A percentile compares a stretch with the other conserved stretches of the same genome.
Evolutionary conservation across 2,888 invertebrate genomes (phyloP).

Genomic region (Anoncus sp.): DNA sequence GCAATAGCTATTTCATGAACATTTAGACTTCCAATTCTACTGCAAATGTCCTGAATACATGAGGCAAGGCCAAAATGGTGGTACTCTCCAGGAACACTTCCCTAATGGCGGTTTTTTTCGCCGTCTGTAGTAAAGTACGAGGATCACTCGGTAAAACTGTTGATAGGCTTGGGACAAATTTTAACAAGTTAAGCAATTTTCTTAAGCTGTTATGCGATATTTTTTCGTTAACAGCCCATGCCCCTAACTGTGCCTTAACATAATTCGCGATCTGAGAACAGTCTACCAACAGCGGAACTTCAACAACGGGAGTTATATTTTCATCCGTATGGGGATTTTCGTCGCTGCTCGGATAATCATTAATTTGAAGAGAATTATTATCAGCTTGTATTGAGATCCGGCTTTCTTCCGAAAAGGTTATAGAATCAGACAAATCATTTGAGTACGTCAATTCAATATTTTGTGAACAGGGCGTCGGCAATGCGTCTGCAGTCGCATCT

Average conservation of each 20-base stretch:
- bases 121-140: constrained; percentile 53
- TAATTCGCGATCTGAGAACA: constrained; percentile 49
- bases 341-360: constrained; percentile 52
- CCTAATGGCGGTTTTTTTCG: constrained; percentile 48
- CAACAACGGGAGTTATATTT: constrained; percentile 52
- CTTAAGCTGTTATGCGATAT: constrained; percentile 53
- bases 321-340: constrained; percentile 40
- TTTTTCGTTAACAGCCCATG: constrained; percentile 53
- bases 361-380: constrained; percentile 43
- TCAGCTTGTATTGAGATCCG: constrained; percentile 60
- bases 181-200: constrained; percentile 50
- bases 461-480: constrained; percentile 23
- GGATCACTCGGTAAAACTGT: constrained; percentile 54
- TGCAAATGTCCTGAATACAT: constrained; percentile 42
- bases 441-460: constrained; percentile 27
- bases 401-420: constrained; percentile 61
- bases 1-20: constrained; percentile 43
- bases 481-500: constrained; percentile 28
- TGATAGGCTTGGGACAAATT: constrained; percentile 46
- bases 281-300: constrained; percentile 40
- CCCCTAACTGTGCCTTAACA: constrained; percentile 38
- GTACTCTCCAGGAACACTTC: constrained; percentile 52
- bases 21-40: constrained; percentile 45
- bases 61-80: constrained; percentile 49
- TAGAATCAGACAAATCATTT: constrained; percentile 56